Evolutionary conservation across 2,888 invertebrate genomes (phyloP).

Genomic region (Syrista parreyssii): DNA sequence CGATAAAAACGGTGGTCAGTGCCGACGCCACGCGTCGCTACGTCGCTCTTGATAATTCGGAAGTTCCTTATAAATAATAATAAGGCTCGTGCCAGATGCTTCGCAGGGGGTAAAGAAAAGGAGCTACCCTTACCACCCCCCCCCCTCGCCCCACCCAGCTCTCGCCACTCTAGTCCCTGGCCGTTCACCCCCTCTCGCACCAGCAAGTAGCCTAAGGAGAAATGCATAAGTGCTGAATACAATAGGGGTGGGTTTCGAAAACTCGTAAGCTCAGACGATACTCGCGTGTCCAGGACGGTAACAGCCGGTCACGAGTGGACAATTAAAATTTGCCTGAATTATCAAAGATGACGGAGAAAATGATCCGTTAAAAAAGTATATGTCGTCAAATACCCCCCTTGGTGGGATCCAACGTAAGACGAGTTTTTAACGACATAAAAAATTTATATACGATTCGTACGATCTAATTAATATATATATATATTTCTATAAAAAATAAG

Average conservation of each 20-base stretch:
- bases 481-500: too few relatives aligned
- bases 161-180: background rate
- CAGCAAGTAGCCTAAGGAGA: background rate
- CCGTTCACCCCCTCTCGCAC: background rate
- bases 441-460: background rate
- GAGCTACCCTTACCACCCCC: background rate
- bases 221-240: background rate
- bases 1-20: slow-evolving; percentile 10
- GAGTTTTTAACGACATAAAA: background rate
- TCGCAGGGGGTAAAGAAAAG: slow-evolving; percentile 12
- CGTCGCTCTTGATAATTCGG: slow-evolving; percentile 18
- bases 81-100: slow-evolving; percentile 40
- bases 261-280: background rate
- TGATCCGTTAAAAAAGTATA: too few relatives aligned
- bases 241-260: background rate
- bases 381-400: too few relatives aligned
- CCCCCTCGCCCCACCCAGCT: too few relatives aligned
- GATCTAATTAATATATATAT: background rate
- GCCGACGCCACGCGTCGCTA: slow-evolving; percentile 21
- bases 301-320: background rate
- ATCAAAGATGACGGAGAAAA: background rate
- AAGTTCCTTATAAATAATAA: slow-evolving; percentile 42
- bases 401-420: too few relatives aligned
- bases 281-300: background rate
- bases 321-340: background rate